These are phyloP conservation scores for Zhengitettix transpicula DNA, from an alignment of 2,888 invertebrate genomes.

Conservation along the genomic window DNA sequence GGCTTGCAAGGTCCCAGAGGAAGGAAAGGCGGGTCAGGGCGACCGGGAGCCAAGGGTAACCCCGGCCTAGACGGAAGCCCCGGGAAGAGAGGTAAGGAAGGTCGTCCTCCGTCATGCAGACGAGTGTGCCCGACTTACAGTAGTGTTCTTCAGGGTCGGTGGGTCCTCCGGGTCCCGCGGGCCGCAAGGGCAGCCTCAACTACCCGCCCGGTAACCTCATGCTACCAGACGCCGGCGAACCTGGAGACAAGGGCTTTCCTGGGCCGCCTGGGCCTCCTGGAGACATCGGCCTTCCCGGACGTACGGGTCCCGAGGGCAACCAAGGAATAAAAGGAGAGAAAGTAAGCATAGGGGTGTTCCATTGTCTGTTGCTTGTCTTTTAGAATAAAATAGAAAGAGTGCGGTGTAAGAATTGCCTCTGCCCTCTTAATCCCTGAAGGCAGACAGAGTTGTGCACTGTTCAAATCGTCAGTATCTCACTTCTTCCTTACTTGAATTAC, in stretches of 20 bases:
- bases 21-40: constrained; percentile 36
- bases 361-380: too few species aligned
- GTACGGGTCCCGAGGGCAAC: constrained; percentile 17
- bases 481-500: too few species aligned
- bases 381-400: too few species aligned
- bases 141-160: constrained; percentile 10
- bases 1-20: constrained; percentile 47
- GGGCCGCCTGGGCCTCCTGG: constrained; percentile 24
- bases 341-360: constrained; percentile 8
- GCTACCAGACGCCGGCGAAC: constrained; percentile 21
- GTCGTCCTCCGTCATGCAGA: neutral
- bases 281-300: constrained; percentile 14
- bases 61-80: constrained; percentile 21
- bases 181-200: constrained; percentile 12
- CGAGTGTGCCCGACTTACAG: too few species aligned
- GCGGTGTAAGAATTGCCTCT: too few species aligned
- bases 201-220: neutral
- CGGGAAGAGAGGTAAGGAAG: constrained; percentile 39
- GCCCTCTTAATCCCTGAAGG: too few species aligned
- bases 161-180: constrained; percentile 17
- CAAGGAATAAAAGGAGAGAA: constrained; percentile 19
- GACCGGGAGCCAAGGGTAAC: constrained; percentile 22
- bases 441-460: too few species aligned
- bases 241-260: constrained; percentile 37
- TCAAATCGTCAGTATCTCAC: too few species aligned